These are phyloP conservation scores for Aphodius sticticus DNA, from an alignment of 2,888 invertebrate species.

Conservation along the genomic window DNA sequence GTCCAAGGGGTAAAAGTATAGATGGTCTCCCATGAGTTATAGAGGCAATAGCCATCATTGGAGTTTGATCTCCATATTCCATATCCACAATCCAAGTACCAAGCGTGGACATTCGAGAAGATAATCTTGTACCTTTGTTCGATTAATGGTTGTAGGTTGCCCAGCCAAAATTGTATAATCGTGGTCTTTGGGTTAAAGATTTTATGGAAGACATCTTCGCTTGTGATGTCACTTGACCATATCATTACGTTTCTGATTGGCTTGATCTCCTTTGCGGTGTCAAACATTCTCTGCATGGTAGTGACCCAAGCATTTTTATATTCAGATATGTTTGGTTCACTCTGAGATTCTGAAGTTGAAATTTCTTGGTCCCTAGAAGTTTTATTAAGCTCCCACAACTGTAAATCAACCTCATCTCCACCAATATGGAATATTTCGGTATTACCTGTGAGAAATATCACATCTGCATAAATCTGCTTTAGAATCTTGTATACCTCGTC, in stretches of 20 bases:
- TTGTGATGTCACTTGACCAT: constrained; percentile 80
- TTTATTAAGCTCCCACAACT: constrained; percentile 70
- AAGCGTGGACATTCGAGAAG: constrained; percentile 82
- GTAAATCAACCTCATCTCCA: constrained; percentile 78
- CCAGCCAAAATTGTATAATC: constrained; percentile 80
- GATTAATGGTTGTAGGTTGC: constrained; percentile 73
- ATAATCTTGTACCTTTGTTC: constrained; percentile 74
- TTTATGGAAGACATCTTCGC: constrained; percentile 67
- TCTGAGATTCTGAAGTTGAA: not conserved
- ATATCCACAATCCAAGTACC: constrained; percentile 88
- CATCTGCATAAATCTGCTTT: constrained; percentile 76
- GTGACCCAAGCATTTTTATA: constrained; percentile 68
- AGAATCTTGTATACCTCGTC: constrained; percentile 73
- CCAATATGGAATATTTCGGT: constrained; percentile 84
- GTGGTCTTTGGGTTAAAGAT: constrained; percentile 54
- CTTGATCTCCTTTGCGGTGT: constrained; percentile 66
- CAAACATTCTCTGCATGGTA: constrained; percentile 70
- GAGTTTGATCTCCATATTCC: constrained; percentile 79
- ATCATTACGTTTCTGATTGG: constrained; percentile 66
- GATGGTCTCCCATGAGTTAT: constrained; percentile 83
- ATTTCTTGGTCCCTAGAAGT: not conserved
- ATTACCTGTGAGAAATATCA: constrained; percentile 74
- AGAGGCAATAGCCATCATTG: constrained; percentile 82
- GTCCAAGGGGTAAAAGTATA: constrained; percentile 81
- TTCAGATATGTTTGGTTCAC: constrained; percentile 54